Percentiles rank a stretch among this genome's conserved stretches.
phyloP scores from a whole-genome alignment of 2,888 invertebrate species.

The Agrochola litura region DNA sequence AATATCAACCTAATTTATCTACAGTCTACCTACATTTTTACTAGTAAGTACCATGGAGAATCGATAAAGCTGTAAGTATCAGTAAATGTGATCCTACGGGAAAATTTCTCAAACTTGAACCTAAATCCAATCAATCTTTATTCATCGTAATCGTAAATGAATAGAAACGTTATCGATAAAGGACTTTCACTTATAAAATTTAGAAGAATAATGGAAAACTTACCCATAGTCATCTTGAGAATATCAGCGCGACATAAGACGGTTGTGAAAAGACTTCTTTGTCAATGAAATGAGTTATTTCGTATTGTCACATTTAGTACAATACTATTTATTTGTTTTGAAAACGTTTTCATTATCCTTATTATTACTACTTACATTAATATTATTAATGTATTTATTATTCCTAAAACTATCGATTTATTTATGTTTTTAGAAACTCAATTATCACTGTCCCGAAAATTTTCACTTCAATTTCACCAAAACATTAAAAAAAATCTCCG shows the following conservation, averaged over 20 bases:
- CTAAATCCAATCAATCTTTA: not conserved
- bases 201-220: constrained; percentile 64
- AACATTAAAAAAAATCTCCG: constrained; percentile 23
- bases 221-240: constrained; percentile 82
- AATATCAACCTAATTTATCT: not conserved
- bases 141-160: not conserved
- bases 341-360: constrained; percentile 46
- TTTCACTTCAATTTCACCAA: constrained; percentile 50
- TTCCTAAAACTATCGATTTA: constrained; percentile 70
- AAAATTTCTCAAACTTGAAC: constrained; percentile 2
- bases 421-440: constrained; percentile 27
- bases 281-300: constrained; percentile 40
- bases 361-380: constrained; percentile 22
- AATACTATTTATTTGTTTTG: constrained; percentile 58
- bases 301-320: constrained; percentile 58
- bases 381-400: constrained; percentile 32
- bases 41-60: not conserved
- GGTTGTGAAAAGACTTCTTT: constrained; percentile 32
- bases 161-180: not conserved
- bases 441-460: constrained; percentile 35
- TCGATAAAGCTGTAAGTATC: not conserved
- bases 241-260: constrained; percentile 32
- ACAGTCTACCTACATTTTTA: not conserved
- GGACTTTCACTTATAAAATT: not conserved
- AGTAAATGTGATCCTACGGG: not conserved